Evolutionary conservation across 1,140 invertebrate species (phyloP).

Genomic region (Diprion similis): DNA sequence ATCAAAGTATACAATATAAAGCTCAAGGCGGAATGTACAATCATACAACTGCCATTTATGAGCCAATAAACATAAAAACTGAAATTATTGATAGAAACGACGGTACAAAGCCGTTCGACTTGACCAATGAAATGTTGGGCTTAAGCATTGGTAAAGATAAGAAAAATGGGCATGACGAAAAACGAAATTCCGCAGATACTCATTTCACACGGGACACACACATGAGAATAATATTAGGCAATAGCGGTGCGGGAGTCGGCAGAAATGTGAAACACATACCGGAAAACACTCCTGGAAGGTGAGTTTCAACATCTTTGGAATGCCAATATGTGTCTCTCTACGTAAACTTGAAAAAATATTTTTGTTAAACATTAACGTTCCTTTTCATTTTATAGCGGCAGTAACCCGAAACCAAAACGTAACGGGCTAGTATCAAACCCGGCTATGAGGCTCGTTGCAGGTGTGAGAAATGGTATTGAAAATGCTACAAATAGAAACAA

Average conservation of each 20-base stretch:
- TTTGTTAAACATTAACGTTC: background rate
- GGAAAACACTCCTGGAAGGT: conserved; percentile 56
- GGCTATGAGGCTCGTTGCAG: conserved; percentile 76
- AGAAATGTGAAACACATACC: conserved; percentile 60
- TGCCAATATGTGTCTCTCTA: conserved; percentile 28
- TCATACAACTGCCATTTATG: conserved; percentile 54
- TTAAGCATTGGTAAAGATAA: conserved; percentile 49
- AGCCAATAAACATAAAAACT: conserved; percentile 58
- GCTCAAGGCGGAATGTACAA: conserved; percentile 49
- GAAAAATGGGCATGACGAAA: conserved; percentile 49
- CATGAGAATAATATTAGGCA: conserved; percentile 88
- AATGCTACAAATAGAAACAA: conserved; percentile 62
- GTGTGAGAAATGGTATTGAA: conserved; percentile 75
- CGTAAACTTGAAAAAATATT: conserved; percentile 42
- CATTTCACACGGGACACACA: conserved; percentile 88
- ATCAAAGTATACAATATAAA: conserved; percentile 56
- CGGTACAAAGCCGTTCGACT: conserved; percentile 50
- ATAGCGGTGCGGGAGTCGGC: conserved; percentile 59
- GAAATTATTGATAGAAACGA: conserved; percentile 53
- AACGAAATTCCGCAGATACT: conserved; percentile 60
- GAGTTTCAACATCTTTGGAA: conserved; percentile 24
- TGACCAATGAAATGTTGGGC: conserved; percentile 59
- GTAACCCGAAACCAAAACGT: conserved; percentile 72
- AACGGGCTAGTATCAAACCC: conserved; percentile 94
- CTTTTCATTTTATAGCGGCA: conserved; percentile 43